Percentiles rank a stretch among this genome's conserved stretches.
phyloP scores from a whole-genome alignment of 2,888 invertebrate genomes.

The Euplexia lucipara region DNA sequence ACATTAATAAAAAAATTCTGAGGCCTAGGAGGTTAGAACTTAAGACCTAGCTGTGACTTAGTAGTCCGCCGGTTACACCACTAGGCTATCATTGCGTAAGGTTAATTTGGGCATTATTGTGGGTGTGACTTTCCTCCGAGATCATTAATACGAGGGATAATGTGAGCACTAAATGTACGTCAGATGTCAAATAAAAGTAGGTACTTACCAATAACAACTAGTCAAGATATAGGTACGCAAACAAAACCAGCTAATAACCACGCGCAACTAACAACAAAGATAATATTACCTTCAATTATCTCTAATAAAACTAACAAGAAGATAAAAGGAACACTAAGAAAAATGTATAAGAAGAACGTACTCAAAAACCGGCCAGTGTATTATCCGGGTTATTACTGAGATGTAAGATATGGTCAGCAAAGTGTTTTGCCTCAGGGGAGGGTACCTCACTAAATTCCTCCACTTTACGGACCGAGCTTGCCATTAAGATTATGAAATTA shows the following conservation, averaged over 20 bases:
- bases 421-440: conserved; percentile 80
- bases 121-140: no score
- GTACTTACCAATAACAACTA: background rate
- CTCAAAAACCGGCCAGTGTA: conserved; percentile 73
- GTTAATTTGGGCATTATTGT: no score
- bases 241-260: conserved; percentile 10
- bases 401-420: conserved; percentile 84
- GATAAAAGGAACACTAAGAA: conserved; percentile 53
- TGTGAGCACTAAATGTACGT: background rate
- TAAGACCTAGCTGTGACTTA: no score
- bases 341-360: conserved; percentile 69
- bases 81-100: no score
- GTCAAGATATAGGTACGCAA: background rate
- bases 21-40: no score
- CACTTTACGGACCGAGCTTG: conserved; percentile 83
- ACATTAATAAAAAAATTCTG: no score
- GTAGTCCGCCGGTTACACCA: no score
- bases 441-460: conserved; percentile 82
- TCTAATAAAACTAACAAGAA: conserved; percentile 56
- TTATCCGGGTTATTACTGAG: conserved; percentile 78
- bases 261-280: conserved; percentile 9
- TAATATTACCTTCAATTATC: conserved; percentile 48
- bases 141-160: no score
- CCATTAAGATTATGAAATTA: conserved; percentile 89
- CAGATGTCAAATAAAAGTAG: background rate